Conservation (phyloP, 2,113 vertebrate genomes). For the Mormoops blainvillei region DNA sequence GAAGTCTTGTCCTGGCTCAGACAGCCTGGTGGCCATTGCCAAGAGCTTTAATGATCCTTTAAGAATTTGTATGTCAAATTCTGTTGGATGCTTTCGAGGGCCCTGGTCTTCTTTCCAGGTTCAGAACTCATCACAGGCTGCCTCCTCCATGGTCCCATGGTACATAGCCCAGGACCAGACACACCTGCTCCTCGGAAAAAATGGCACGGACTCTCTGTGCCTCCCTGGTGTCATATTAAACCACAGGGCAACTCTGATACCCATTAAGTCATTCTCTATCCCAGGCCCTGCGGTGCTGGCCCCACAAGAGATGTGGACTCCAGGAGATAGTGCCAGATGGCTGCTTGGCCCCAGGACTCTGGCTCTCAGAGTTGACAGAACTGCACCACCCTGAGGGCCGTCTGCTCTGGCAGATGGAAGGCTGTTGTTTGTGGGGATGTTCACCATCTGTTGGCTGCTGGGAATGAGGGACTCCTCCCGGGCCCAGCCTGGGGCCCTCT, state of each 20-base stretch:
- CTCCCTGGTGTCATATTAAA: not conserved
- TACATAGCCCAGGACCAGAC: not conserved
- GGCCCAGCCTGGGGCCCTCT: not conserved
- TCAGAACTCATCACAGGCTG: not conserved
- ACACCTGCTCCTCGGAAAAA: not conserved
- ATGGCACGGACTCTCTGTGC: accelerated
- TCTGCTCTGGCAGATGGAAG: slow-evolving; percentile 50
- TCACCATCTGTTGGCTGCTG: slow-evolving; percentile 35
- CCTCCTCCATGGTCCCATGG: not conserved
- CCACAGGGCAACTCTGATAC: not conserved
- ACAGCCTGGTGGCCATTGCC: not conserved
- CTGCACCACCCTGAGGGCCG: not conserved
- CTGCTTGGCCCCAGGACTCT: not conserved
- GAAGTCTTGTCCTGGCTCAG: not conserved
- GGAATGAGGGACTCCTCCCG: not conserved
- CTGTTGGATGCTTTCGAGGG: not conserved
- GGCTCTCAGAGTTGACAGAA: not conserved
- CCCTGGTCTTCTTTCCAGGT: not conserved
- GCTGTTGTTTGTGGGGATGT: not conserved
- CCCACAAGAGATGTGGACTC: not conserved
- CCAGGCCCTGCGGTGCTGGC: not conserved
- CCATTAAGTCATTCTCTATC: not conserved
- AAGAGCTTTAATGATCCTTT: not conserved
- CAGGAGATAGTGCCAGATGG: slow-evolving; percentile 15
- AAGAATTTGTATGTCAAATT: not conserved